phyloP scores from a whole-genome alignment of 2,113 vertebrate species.

The Eupsittula cactorum region DNA sequence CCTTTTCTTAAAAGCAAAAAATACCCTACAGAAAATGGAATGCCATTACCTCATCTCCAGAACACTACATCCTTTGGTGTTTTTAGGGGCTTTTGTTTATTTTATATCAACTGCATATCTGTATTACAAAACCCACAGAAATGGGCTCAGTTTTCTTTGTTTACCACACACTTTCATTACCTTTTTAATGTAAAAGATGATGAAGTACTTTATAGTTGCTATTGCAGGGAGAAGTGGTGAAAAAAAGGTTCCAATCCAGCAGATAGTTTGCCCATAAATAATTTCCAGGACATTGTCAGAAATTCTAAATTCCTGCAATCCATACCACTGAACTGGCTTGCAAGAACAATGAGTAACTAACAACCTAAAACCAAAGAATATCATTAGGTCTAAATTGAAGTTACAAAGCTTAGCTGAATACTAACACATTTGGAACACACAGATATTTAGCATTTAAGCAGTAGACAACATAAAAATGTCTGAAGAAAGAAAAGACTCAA shows the following conservation, averaged over 20 bases:
- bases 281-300: constrained; percentile 93
- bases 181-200: constrained; percentile 97
- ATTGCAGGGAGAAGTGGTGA: constrained; percentile 92
- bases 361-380: constrained; percentile 72
- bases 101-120: neutral
- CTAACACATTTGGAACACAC: neutral
- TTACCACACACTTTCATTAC: constrained; percentile 60
- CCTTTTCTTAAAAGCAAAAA: neutral
- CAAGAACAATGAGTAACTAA: constrained; percentile 83
- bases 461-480: neutral
- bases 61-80: neutral
- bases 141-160: neutral
- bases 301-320: constrained; percentile 89
- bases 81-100: neutral
- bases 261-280: constrained; percentile 95
- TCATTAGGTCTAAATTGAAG: neutral
- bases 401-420: neutral
- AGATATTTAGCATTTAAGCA: neutral
- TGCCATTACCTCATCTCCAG: neutral
- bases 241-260: constrained; percentile 96
- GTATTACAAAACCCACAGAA: neutral
- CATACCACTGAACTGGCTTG: constrained; percentile 81
- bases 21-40: neutral
- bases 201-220: constrained; percentile 90
- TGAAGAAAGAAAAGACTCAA: neutral